Evolutionary conservation across 2,113 vertebrate species (phyloP), one percentile per base, ranked within the genome.

Genomic region (Eulacestoma nigropectus): DNA sequence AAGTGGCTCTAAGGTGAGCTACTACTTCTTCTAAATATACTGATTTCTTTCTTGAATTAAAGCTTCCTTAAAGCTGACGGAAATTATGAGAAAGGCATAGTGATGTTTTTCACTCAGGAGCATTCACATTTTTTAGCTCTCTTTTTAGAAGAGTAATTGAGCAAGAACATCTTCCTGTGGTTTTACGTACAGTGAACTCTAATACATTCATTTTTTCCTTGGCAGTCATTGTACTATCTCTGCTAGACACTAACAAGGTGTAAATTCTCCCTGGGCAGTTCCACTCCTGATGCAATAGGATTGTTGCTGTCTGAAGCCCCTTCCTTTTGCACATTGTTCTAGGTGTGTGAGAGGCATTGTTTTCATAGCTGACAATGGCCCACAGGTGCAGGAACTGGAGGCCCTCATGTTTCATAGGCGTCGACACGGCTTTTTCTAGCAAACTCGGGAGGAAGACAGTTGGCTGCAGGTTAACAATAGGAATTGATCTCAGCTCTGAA

Each of bases 251-350:
- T 73, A 90, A 50, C 11, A 55, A 93, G 22, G 26, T 35, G 9
- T 37, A 75, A 69, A 46, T 39, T 69, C 14, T 77, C 32, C 20
- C 32, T 25, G 33, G 50, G 46, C 75, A 68, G 39, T 49, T 33
- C 15, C 4, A 41, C 80, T 65, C 29, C n/a, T 37, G 72, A 16
- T 0, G 0, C 1, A 10, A 26, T 13, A 17, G 1, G 15, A 60
- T 26, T 59, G 67, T 37, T 67, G 14, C 39, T 72, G 57, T 39
- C 23, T 11, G 55, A 42, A 46, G 42, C 33, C 47, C 26, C 39
- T 68, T 75, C 26, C 7, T n/a, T 84, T 68, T 15, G 7, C 41
- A 11, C 15, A 2, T 29, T 29, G 25, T 23, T 69, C 19, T 16
- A 16, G 30, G 20, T 19, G 53, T 33, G 16, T 12, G 52, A 47